phyloP scores from a whole-genome alignment of 2,797 vertebrate genomes.

The Leptodactylus fallax region DNA sequence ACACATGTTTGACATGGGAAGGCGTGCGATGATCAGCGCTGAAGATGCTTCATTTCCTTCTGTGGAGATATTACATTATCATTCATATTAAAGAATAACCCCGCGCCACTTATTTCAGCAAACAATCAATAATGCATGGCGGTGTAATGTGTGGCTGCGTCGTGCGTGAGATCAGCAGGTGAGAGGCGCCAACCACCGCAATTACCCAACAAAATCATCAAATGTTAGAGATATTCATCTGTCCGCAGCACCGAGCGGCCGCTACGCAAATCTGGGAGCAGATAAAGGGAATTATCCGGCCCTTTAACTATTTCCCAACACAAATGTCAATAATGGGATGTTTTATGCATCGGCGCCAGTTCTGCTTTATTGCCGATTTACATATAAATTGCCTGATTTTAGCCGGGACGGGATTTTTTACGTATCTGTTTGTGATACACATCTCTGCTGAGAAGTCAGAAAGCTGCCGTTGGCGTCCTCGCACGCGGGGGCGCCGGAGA shows the following conservation, averaged over 20 bases:
- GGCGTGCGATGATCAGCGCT: constrained; percentile 84
- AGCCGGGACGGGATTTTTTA: constrained; percentile 89
- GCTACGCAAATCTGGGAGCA: constrained; percentile 94
- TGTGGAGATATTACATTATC: constrained; percentile 89
- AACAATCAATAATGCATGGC: constrained; percentile 97
- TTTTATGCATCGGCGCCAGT: constrained; percentile 94
- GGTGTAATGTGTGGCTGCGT: constrained; percentile 88
- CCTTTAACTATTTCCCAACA: constrained; percentile 93
- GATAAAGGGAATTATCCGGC: constrained; percentile 95
- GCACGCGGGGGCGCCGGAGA: constrained; percentile 76
- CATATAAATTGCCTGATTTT: constrained; percentile 99
- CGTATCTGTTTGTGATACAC: constrained; percentile 83
- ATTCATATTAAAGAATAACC: constrained; percentile 97
- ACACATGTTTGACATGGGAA: constrained; percentile 89
- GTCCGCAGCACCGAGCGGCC: constrained; percentile 87
- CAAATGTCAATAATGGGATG: constrained; percentile 92
- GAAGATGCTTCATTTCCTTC: constrained; percentile 85
- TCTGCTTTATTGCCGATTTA: constrained; percentile 98
- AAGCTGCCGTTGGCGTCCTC: constrained; percentile 79
- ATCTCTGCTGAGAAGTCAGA: constrained; percentile 88
- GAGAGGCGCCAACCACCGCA: constrained; percentile 43
- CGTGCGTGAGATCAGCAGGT: constrained; percentile 89
- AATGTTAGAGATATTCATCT: constrained; percentile 92
- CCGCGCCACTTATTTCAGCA: constrained; percentile 92
- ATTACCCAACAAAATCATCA: constrained; percentile 87